phyloP scores from a whole-genome alignment of 2,113 vertebrate genomes.

The Xenopus laevis region DNA sequence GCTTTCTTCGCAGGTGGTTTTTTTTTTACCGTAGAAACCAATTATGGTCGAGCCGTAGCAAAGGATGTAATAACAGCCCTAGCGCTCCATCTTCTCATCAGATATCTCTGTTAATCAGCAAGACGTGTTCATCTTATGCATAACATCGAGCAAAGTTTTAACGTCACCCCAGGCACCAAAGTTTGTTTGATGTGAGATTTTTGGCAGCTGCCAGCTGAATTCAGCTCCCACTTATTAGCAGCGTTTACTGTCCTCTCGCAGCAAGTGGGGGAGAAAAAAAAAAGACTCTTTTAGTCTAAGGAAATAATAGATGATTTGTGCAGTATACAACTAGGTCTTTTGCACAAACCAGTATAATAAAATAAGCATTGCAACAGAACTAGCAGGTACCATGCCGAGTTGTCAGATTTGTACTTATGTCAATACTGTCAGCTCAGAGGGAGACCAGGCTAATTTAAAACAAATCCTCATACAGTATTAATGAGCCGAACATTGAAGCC shows the following conservation, averaged over 20 bases:
- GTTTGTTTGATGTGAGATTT: constrained; percentile 22
- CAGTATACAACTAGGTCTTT: background rate
- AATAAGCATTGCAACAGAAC: background rate
- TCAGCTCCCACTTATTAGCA: background rate
- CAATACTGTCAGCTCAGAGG: background rate
- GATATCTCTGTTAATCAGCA: too few species aligned
- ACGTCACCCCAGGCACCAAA: constrained; percentile 1
- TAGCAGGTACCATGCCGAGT: background rate
- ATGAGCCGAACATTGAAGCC: background rate
- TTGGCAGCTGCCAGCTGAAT: constrained; percentile 9
- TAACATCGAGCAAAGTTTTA: background rate
- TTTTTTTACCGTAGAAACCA: too few species aligned
- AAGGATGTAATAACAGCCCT: too few species aligned
- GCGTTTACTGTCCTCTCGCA: constrained; percentile 6
- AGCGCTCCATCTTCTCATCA: too few species aligned
- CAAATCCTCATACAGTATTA: constrained; percentile 1
- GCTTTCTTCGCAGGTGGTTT: too few species aligned
- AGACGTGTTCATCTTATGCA: too few species aligned
- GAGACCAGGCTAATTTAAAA: background rate
- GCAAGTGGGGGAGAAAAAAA: background rate
- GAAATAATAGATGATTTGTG: constrained; percentile 20
- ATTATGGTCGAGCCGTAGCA: too few species aligned
- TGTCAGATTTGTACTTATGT: background rate
- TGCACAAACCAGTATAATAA: background rate
- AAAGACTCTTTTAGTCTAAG: background rate